Base-by-base conservation (phyloP, 2,888 invertebrate genomes). In the Andrena chrysosceles region DNA sequence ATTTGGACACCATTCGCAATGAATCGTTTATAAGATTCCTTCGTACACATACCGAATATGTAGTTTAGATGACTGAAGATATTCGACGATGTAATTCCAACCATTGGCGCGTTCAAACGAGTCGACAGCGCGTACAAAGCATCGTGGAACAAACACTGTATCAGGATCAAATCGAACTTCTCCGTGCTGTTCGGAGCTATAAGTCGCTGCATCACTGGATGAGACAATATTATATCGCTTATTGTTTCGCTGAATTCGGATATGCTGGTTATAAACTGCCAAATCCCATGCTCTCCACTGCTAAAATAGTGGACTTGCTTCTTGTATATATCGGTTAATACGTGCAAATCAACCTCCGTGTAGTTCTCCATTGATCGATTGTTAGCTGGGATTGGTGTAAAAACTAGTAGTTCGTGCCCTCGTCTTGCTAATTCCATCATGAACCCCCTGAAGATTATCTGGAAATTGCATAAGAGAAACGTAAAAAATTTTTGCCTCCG, bases 111-210 rank as follows among this genome's bases (percentile, higher is more conserved):
- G n/a, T 83, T 54, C 1, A 83, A 73, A n/a, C 33, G 81, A 3
- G 2, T 2, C 0, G 81, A 31, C 35, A 84, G 4, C 0, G 59
- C 75, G 33, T 63, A 75, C n/a, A 84, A 2, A 8, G 71, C 52
- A 23, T 82, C 81, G 8, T 60, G 69, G 13, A 5, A 72, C 2
- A 82, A 1, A 16, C 3, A 42, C 23, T 84, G 75, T 0, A 73
- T 13, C 5, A 84, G n/a, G 2, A 84, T 56, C n/a, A 76, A 10
- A 26, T 84, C 84, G n/a, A 84, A 84, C 23, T 78, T 70, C 26
- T 70, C 60, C 0, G 60, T 76, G 10, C 56, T 72, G 10, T 82
- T 72, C 4, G 81, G 35, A 7, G 72, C 49, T 66, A 84, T 42
- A 4, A 84, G 33, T 13, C 10, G 31, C 16, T 82, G 67, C 81